Conservation (phyloP, 2,888 invertebrate species). For the Dryococelus australis region DNA sequence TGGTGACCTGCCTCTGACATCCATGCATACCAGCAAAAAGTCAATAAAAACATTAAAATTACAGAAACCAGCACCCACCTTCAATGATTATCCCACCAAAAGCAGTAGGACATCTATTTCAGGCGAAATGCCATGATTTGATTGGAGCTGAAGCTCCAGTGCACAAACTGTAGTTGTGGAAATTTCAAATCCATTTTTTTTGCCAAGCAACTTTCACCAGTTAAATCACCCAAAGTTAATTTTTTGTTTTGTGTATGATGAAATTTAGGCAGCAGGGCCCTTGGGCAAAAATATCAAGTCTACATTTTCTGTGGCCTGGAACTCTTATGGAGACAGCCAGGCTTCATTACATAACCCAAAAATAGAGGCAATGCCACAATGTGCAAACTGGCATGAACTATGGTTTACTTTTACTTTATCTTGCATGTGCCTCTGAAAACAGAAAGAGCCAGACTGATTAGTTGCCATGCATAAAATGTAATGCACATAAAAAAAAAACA, state of each 20-base stretch:
- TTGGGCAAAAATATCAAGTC: neutral
- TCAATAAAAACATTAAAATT: neutral
- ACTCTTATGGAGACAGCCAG: slow-evolving; percentile 23
- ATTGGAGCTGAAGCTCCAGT: slow-evolving; percentile 17
- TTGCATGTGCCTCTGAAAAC: slow-evolving; percentile 45
- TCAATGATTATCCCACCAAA: slow-evolving; percentile 23
- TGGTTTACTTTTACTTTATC: slow-evolving; percentile 37
- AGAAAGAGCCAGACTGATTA: slow-evolving; percentile 45
- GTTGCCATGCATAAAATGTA: slow-evolving; percentile 31
- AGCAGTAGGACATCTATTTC: slow-evolving; percentile 23
- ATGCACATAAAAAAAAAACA: neutral
- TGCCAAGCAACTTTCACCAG: neutral
- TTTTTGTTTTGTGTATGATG: slow-evolving; percentile 18
- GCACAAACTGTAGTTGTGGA: slow-evolving; percentile 27
- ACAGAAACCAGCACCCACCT: slow-evolving; percentile 27
- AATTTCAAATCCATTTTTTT: slow-evolving; percentile 27
- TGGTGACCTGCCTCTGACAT: neutral
- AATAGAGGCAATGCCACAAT: slow-evolving; percentile 41
- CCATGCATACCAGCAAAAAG: neutral
- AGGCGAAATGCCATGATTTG: slow-evolving; percentile 21
- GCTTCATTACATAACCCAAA: slow-evolving; percentile 35
- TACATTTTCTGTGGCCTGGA: neutral
- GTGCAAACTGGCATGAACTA: slow-evolving; percentile 31
- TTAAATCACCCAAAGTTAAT: neutral
- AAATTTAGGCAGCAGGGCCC: slow-evolving; percentile 34